These are phyloP conservation scores for Danio kyathit DNA, from an alignment of 2,797 vertebrate genomes.

Conservation along the genomic window DNA sequence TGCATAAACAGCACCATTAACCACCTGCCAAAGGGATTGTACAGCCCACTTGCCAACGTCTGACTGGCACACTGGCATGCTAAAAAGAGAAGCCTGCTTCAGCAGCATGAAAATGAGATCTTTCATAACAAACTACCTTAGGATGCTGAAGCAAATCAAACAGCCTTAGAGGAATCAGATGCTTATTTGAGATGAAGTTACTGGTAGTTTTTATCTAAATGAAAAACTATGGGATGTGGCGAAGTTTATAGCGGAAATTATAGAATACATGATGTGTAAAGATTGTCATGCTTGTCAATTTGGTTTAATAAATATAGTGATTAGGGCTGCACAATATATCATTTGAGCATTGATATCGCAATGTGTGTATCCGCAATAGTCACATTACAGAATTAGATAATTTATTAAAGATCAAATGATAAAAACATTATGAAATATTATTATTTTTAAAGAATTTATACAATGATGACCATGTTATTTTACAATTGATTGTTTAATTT, in stretches of 20 bases:
- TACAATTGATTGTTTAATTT: too few relatives aligned
- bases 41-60: constrained; percentile 15
- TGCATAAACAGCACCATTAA: constrained; percentile 14
- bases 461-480: too few relatives aligned
- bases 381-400: too few relatives aligned
- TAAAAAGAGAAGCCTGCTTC: not conserved
- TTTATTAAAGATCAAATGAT: too few relatives aligned
- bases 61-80: not conserved
- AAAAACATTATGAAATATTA: too few relatives aligned
- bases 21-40: not conserved
- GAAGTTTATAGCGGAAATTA: not conserved
- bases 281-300: too few relatives aligned
- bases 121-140: not conserved
- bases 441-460: too few relatives aligned
- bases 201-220: not conserved
- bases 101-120: constrained; percentile 8
- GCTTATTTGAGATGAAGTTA: not conserved
- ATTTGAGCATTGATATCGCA: too few relatives aligned
- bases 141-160: constrained; percentile 4
- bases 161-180: not conserved
- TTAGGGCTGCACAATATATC: too few relatives aligned
- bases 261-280: too few relatives aligned
- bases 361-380: too few relatives aligned
- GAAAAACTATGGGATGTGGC: not conserved
- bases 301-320: too few relatives aligned